Evolutionary conservation across 2,888 invertebrate genomes (phyloP).

Genomic region (Hololepta plana): DNA sequence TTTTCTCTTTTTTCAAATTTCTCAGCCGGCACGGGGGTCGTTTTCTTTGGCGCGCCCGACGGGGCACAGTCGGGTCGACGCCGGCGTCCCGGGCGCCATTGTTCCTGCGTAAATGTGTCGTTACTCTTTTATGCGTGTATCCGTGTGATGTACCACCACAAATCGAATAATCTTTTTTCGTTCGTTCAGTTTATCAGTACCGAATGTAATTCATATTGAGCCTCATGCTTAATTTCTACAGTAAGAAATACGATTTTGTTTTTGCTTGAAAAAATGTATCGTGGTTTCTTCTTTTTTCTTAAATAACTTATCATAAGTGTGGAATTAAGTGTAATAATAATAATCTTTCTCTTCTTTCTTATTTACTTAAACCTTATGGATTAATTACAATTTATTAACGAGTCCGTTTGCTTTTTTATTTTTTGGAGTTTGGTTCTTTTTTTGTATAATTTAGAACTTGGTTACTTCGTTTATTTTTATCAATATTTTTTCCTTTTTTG

Average conservation of each 20-base stretch:
- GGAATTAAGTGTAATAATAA: neutral
- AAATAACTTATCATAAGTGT: neutral
- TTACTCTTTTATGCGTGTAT: slow-evolving; percentile 11
- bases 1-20: slow-evolving; percentile 4
- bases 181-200: no score
- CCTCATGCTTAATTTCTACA: slow-evolving; percentile 18
- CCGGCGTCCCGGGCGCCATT: slow-evolving; percentile 10
- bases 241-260: slow-evolving; percentile 13
- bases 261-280: neutral
- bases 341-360: neutral
- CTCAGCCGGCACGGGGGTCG: slow-evolving; percentile 11
- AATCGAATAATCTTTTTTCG: no score
- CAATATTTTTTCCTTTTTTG: no score
- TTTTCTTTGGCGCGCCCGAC: slow-evolving; percentile 5
- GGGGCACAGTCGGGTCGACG: slow-evolving; percentile 13
- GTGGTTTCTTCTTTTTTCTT: slow-evolving; percentile 1
- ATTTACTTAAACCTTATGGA: neutral
- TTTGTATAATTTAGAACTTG: slow-evolving; percentile 27
- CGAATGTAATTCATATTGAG: slow-evolving; percentile 11
- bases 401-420: slow-evolving; percentile 4
- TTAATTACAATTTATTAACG: slow-evolving; percentile 2
- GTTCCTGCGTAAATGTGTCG: slow-evolving; percentile 8
- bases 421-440: slow-evolving; percentile 27
- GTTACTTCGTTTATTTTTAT: slow-evolving; percentile 21
- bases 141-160: no score